Evolutionary conservation across 2,888 invertebrate species (phyloP), one percentile per base, ranked within the genome.

Genomic region (Pyralis farinalis): DNA sequence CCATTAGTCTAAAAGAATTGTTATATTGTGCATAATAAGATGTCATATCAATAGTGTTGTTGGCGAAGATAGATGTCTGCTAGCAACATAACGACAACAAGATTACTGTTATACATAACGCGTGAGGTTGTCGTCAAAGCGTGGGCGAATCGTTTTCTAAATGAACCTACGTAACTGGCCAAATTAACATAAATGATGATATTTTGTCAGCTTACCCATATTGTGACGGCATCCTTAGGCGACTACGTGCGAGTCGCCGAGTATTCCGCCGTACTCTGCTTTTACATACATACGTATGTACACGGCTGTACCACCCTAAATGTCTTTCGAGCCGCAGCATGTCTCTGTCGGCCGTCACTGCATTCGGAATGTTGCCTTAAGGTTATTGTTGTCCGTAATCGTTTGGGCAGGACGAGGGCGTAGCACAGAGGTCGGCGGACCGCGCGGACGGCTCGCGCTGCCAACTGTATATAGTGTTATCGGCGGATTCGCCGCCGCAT

Each of bases 21-120:
- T 83, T 84, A 76, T 73, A 78, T 75, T 71, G 74, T 76, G 81
- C 79, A 71, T 71, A 74, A 76, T 78, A 71, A 64, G 33, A 39
- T 33, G 61, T 73, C 75, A 75, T 74, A 75, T 77, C 77, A 74
- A 68, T 63, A 64, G 73, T 61, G 68, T 61, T 66, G 71, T 65
- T 64, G 57, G 71, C 63, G 63, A 53, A 55, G 34, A 53, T 53
- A 49, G 58, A 51, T 46, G 55, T 46, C 48, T 45, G 62, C 63
- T 54, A 47, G 52, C 62, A 49, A 48, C 60, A 47, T 57, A 44
- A 39, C 32, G 33, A 25, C 39, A 39, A 39, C 42, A 39, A 46
- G 49, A 46, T 54, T 54, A 44, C 54, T 53, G 54, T 53, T 50
- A 49, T 51, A 40, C 29, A 10, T 39, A 31, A 39, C 12, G 41